Percentiles rank a stretch among this genome's conserved stretches.
phyloP scores from a whole-genome alignment of 1,140 invertebrate genomes.

The Sipha flava region DNA sequence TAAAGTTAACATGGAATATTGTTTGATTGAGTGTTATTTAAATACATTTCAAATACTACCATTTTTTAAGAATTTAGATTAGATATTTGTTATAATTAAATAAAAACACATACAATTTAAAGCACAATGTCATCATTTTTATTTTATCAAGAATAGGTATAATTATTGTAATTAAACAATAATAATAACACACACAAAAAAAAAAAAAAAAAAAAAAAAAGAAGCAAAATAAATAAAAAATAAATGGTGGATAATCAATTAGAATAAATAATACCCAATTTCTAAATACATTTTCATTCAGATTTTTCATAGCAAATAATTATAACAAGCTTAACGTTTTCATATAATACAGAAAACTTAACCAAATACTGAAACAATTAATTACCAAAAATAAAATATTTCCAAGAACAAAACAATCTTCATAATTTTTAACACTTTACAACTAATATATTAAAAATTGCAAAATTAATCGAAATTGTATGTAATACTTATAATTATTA shows the following conservation, averaged over 20 bases:
- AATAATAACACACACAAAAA: not conserved
- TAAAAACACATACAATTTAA: not conserved
- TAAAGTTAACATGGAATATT: no score
- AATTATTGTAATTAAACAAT: slow-evolving; percentile 3
- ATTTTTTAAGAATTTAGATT: not conserved
- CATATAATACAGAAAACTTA: slow-evolving; percentile 4
- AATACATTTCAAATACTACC: no score
- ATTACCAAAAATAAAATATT: not conserved
- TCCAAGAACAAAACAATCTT: not conserved
- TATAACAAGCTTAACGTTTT: not conserved
- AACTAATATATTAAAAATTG: not conserved
- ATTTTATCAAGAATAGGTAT: not conserved
- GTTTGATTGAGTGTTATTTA: no score
- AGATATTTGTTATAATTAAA: not conserved
- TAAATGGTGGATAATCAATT: not conserved
- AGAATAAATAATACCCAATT: not conserved
- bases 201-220: not conserved
- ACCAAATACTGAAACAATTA: slow-evolving; percentile 1
- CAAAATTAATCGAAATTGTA: not conserved
- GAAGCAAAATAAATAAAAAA: not conserved
- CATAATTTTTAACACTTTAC: not conserved
- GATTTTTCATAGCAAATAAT: not conserved
- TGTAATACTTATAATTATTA: not conserved
- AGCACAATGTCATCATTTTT: slow-evolving; percentile 4
- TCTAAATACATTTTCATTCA: not conserved